phyloP scores from a whole-genome alignment of 2,888 invertebrate species.

The Nebria salina region DNA sequence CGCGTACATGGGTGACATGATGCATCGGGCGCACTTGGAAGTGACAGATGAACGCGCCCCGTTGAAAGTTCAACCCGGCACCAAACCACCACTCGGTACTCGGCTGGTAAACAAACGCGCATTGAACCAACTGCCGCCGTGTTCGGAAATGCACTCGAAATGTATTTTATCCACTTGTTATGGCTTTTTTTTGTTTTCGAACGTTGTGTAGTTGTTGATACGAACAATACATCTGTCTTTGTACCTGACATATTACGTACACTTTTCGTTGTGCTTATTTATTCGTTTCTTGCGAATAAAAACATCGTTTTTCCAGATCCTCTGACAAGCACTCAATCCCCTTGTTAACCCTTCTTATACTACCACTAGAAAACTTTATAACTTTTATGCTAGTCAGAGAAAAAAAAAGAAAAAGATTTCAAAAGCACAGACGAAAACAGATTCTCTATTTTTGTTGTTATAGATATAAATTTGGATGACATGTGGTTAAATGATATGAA shows the following conservation, averaged over 20 bases:
- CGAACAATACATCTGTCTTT: constrained; percentile 1
- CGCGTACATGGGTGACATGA: constrained; percentile 23
- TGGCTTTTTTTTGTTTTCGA: background rate
- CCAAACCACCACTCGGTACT: background rate
- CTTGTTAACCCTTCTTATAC: background rate
- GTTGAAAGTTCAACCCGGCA: background rate
- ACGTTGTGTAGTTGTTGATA: background rate
- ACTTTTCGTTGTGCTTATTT: constrained; percentile 1
- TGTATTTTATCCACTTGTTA: background rate
- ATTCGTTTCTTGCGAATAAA: background rate
- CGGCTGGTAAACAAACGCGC: background rate
- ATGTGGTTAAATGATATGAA: background rate
- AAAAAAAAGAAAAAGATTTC: too few species aligned
- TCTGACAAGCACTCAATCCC: background rate
- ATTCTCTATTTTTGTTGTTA: too few species aligned
- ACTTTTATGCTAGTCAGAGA: too few species aligned
- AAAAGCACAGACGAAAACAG: too few species aligned
- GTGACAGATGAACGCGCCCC: constrained; percentile 37
- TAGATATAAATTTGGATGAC: too few species aligned
- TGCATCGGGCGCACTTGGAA: constrained; percentile 33
- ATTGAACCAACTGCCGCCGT: background rate
- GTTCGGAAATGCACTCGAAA: background rate
- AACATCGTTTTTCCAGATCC: background rate
- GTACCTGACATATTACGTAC: constrained; percentile 1
- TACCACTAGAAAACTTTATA: too few species aligned